Evolutionary conservation across 2,113 vertebrate species (phyloP).

Genomic region (Mormyrus lacerda): DNA sequence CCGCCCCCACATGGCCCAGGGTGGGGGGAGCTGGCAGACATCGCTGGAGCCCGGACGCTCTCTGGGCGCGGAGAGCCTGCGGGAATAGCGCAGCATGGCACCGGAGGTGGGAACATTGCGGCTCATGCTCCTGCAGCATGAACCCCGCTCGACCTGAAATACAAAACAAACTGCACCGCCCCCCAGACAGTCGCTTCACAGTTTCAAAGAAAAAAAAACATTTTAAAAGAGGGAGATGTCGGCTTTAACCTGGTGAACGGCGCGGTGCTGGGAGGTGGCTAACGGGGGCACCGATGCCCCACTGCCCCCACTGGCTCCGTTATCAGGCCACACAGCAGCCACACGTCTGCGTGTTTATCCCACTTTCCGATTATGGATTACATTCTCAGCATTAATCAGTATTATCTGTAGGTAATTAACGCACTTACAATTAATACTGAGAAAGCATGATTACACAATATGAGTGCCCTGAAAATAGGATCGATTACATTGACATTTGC

Average conservation of each 20-base stretch:
- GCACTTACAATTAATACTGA: conserved; percentile 10
- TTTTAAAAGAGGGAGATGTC: neutral
- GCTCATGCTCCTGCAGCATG: neutral
- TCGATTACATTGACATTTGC: neutral
- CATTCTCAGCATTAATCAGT: neutral
- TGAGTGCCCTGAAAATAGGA: conserved; percentile 15
- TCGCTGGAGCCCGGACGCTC: neutral
- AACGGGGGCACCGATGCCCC: neutral
- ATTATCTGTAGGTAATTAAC: conserved; percentile 19
- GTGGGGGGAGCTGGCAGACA: neutral
- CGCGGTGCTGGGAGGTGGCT: neutral
- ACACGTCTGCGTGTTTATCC: neutral
- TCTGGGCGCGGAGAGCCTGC: neutral
- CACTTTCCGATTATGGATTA: neutral
- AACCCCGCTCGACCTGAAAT: neutral
- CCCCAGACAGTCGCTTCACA: neutral
- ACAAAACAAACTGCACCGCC: neutral
- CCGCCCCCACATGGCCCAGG: conserved; percentile 16
- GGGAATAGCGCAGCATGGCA: neutral
- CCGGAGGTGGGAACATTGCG: neutral
- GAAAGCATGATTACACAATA: conserved; percentile 15
- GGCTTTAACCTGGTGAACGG: neutral
- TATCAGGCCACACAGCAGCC: neutral
- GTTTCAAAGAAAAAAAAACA: neutral
- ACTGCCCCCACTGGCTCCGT: neutral